phyloP scores from a whole-genome alignment of 2,113 vertebrate genomes.

The Muntiacus muntjak region DNA sequence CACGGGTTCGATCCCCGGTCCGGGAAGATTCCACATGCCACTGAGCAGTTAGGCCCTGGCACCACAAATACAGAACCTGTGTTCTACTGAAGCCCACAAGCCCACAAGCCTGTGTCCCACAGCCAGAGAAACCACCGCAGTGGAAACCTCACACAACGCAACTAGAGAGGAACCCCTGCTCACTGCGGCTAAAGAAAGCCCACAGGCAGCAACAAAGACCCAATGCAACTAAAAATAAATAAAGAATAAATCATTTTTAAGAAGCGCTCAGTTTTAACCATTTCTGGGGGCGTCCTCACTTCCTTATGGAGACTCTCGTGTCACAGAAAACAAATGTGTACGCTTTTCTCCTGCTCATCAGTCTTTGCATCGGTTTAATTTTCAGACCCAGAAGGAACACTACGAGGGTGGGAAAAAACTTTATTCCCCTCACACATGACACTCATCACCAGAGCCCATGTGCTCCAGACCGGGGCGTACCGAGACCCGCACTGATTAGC shows the following conservation, averaged over 20 bases:
- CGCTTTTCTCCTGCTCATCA: neutral
- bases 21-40: neutral
- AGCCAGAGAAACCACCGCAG: neutral
- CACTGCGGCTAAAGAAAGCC: neutral
- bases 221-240: neutral
- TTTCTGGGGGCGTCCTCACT: neutral
- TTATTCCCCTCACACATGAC: neutral
- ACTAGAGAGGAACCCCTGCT: neutral
- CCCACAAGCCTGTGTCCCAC: neutral
- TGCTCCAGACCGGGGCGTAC: fast-evolving
- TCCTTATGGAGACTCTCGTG: neutral
- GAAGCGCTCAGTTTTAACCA: neutral
- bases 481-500: fast-evolving
- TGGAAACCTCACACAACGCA: neutral
- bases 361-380: neutral
- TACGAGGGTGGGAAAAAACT: neutral
- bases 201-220: neutral
- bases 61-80: neutral
- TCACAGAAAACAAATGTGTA: neutral
- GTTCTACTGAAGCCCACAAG: neutral
- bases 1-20: neutral
- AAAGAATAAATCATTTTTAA: neutral
- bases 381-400: neutral
- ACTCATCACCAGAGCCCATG: fast-evolving
- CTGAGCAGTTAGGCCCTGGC: neutral